Evolutionary conservation across 2,113 vertebrate species (phyloP).

Genomic region (Brachypteracias leptosomus): DNA sequence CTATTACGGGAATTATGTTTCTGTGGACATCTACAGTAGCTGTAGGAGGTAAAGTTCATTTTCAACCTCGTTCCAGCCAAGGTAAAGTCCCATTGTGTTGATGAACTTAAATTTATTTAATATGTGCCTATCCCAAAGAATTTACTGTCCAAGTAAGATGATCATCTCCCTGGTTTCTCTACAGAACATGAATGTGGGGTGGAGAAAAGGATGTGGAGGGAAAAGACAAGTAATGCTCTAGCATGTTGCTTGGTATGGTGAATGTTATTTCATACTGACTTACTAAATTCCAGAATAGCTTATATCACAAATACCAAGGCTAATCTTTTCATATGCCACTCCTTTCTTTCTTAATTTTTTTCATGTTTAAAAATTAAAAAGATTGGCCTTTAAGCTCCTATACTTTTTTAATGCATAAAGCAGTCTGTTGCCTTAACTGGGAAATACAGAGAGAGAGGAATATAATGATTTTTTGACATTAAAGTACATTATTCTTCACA

Average conservation of each 20-base stretch:
- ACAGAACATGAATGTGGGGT: not conserved
- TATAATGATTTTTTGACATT: not conserved
- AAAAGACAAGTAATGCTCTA: not conserved
- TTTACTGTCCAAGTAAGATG: not conserved
- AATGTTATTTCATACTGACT: not conserved
- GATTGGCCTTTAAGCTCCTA: not conserved
- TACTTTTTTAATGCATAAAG: not conserved
- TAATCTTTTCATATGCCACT: not conserved
- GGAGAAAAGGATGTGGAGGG: not conserved
- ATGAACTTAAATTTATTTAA: not conserved
- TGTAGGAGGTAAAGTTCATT: not conserved
- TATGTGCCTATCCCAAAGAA: not conserved
- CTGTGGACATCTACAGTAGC: not conserved
- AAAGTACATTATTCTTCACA: not conserved
- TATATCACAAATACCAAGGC: not conserved
- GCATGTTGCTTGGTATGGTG: not conserved
- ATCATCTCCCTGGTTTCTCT: not conserved
- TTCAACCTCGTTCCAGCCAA: not conserved
- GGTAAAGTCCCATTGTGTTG: accelerated
- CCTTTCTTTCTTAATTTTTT: not conserved
- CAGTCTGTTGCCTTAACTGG: not conserved
- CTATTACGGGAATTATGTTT: not conserved
- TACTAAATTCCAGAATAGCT: not conserved
- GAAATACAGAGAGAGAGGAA: not conserved
- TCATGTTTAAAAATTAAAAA: not conserved